Percentiles rank a stretch among this genome's conserved stretches.
phyloP scores from a whole-genome alignment of 2,888 invertebrate genomes.

The Mechanitis mazaeus region DNA sequence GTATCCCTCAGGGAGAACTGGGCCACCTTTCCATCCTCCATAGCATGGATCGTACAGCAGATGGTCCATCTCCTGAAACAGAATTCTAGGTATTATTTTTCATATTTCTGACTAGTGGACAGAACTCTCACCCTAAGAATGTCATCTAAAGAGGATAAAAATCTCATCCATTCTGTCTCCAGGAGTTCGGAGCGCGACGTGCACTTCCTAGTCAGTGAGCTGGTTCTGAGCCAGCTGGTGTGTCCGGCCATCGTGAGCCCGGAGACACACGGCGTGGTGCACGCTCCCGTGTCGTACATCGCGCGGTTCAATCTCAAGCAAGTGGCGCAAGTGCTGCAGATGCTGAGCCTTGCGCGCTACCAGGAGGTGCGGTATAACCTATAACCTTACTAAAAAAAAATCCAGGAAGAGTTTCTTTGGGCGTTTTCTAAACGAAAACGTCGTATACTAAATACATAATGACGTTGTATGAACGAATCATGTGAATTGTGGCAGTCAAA shows the following conservation, averaged over 20 bases:
- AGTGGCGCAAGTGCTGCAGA: conserved; percentile 95
- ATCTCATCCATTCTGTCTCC: conserved; percentile 10
- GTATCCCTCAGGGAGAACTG: conserved; percentile 88
- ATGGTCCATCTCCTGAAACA: conserved; percentile 79
- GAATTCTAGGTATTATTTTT: conserved; percentile 51
- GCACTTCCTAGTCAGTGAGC: conserved; percentile 89
- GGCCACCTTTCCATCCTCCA: conserved; percentile 91
- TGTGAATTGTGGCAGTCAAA: too few species aligned
- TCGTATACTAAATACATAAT: too few species aligned
- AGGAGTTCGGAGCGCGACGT: conserved; percentile 66
- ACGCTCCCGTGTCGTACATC: conserved; percentile 92
- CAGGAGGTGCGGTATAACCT: conserved; percentile 81
- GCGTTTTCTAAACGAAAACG: too few species aligned
- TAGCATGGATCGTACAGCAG: conserved; percentile 94
- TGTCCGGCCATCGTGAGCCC: conserved; percentile 98
- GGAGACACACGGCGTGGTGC: conserved; percentile 95
- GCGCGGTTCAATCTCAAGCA: conserved; percentile 93
- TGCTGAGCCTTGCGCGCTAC: conserved; percentile 89
- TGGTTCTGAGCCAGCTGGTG: conserved; percentile 94
- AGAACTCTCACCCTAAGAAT: too few species aligned
- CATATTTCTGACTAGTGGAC: too few species aligned
- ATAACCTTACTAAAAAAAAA: not conserved
- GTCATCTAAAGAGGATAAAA: too few species aligned
- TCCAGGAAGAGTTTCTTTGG: too few species aligned
- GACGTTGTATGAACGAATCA: too few species aligned